Evolutionary conservation across 2,888 invertebrate species (phyloP).

Genomic region (Callimorpha dominula): DNA sequence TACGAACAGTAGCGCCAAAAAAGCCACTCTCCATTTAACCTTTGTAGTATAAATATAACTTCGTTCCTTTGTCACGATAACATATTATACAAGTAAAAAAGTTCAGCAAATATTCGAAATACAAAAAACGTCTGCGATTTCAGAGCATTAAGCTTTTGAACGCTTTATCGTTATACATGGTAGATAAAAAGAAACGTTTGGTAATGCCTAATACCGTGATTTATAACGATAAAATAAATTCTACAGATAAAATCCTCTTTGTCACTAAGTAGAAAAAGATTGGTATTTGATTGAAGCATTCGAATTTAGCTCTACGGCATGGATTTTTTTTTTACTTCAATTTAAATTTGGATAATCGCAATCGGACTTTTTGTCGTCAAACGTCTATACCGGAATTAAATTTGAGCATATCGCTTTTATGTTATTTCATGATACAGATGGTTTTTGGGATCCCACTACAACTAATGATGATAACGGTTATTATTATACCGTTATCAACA

Average conservation of each 20-base stretch:
- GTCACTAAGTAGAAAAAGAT: slow-evolving; percentile 38
- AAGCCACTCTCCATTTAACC: background rate
- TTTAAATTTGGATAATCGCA: background rate
- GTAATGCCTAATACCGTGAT: slow-evolving; percentile 53
- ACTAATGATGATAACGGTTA: no score
- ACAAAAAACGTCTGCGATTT: slow-evolving; percentile 28
- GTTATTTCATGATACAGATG: no score
- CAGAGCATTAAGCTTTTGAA: slow-evolving; percentile 27
- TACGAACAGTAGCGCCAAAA: background rate
- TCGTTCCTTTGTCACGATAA: background rate
- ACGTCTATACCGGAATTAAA: background rate
- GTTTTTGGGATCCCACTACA: no score
- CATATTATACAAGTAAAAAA: slow-evolving; percentile 3
- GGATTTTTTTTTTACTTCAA: background rate
- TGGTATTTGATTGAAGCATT: slow-evolving; percentile 36
- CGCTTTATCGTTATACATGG: slow-evolving; percentile 40
- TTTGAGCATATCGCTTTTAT: no score
- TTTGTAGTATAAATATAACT: background rate
- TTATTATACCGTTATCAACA: no score
- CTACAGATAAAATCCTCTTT: slow-evolving; percentile 52
- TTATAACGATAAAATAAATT: slow-evolving; percentile 61
- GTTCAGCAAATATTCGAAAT: slow-evolving; percentile 10
- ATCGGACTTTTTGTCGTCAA: background rate
- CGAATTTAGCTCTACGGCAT: background rate
- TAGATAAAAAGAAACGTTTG: slow-evolving; percentile 41